Base-by-base conservation (phyloP, 2,888 invertebrate species). In the Gortyna flavago region DNA sequence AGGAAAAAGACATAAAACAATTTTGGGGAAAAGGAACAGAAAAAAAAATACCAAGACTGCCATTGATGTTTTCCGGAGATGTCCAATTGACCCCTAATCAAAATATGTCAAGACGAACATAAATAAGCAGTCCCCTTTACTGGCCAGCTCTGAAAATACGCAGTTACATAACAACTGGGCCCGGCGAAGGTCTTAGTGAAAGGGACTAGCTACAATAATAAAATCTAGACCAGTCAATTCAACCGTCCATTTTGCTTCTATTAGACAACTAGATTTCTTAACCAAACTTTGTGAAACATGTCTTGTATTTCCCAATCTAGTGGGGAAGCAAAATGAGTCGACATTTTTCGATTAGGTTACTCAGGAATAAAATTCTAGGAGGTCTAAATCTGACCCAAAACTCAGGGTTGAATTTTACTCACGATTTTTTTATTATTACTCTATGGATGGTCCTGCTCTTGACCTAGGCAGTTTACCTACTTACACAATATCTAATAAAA, bases 61-160 rank as follows among this genome's bases (percentile, higher is more conserved):
- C 8, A 51, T 51, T 67, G 38, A 32, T 51, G 64, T 84, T 65
- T 69, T 41, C 59, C 70, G 35, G 59, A 38, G 18, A 71, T 32
- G 16, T 18, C 25, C 59, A 64, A 62, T 75, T 51, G 66, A 59
- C n/a, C 62, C 69, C 51, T 29, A 48, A 72, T 72, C 68, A 72
- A 76, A 81, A 72, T 76, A 13, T 81, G 61, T 61, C 71, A 65
- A 61, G 32, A 25, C 41, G 13, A 57, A 59, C 21, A 73, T 21
- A 66, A 25, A 65, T 69, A 79, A 77, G 21, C 48, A 35, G 25
- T 9, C 21, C n/a, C n/a, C 2, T 38, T 72, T 61, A 38, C 32
- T 54, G n/a, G 5, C 32, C 18, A 51, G 16, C 25, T 32, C 32
- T 32, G 67, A 44, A 67, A 68, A 72, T 67, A 83, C 21, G 32